phyloP scores from a whole-genome alignment of 2,888 invertebrate genomes.

The Nemapogon koenigi region DNA sequence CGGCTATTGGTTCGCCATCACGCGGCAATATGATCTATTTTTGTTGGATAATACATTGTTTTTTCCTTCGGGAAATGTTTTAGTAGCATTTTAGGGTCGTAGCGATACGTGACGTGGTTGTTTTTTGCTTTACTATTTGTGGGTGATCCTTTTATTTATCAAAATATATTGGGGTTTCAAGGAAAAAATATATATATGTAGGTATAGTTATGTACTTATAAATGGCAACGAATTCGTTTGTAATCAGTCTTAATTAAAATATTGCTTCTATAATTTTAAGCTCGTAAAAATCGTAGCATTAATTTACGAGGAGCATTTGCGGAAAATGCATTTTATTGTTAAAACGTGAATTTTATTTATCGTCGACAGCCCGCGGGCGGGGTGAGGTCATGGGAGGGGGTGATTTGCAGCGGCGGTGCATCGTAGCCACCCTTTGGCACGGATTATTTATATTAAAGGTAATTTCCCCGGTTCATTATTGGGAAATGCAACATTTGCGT shows the following conservation, averaged over 20 bases:
- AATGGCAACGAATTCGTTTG: neutral
- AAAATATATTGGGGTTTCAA: conserved; percentile 1
- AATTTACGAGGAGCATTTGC: conserved; percentile 63
- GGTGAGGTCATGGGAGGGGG: conserved; percentile 32
- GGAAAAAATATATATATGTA: neutral
- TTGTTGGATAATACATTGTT: conserved; percentile 58
- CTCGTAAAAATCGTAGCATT: conserved; percentile 60
- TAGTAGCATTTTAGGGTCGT: conserved; percentile 49
- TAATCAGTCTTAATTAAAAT: too few relatives aligned
- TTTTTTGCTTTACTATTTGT: conserved; percentile 28
- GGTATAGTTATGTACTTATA: neutral
- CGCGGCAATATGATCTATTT: conserved; percentile 59
- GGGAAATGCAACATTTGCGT: conserved; percentile 58
- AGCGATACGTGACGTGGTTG: conserved; percentile 43
- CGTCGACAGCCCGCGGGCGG: conserved; percentile 51
- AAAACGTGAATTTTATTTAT: conserved; percentile 67
- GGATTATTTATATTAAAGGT: conserved; percentile 63
- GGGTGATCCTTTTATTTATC: conserved; percentile 2
- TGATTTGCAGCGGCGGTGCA: conserved; percentile 59
- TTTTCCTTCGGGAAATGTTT: conserved; percentile 57
- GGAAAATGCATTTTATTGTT: conserved; percentile 67
- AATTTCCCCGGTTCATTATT: conserved; percentile 61
- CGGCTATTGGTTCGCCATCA: conserved; percentile 61
- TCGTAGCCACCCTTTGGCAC: conserved; percentile 59
- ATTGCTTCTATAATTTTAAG: conserved; percentile 50